These are phyloP conservation scores for Oscheius onirici DNA, from an alignment of 2,888 invertebrate genomes.

Conservation along the genomic window DNA sequence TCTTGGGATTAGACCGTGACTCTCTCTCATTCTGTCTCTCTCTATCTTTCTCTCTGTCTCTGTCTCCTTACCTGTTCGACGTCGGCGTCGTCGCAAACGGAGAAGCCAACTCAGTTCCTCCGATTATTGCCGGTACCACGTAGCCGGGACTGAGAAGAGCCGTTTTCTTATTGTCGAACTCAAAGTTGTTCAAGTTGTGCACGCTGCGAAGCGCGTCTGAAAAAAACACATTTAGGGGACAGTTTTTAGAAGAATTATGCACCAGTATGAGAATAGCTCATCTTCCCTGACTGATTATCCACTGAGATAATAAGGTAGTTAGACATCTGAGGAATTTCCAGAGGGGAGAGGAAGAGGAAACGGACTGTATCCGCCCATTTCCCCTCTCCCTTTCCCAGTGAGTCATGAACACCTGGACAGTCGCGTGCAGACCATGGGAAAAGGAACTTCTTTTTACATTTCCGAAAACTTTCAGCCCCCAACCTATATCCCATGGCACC, in stretches of 20 bases:
- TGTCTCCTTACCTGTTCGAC: conserved; percentile 14
- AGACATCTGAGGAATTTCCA: too few relatives aligned
- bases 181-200: conserved; percentile 32
- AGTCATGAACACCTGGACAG: conserved; percentile 15
- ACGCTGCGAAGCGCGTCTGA: conserved; percentile 31
- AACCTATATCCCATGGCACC: neutral
- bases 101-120: conserved; percentile 1
- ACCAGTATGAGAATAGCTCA: too few relatives aligned
- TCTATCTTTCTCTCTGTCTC: neutral
- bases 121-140: conserved; percentile 10
- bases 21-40: neutral
- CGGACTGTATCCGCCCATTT: too few relatives aligned
- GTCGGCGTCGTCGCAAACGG: conserved; percentile 25
- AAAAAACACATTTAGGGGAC: neutral
- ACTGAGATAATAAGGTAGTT: too few relatives aligned
- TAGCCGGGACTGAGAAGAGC: conserved; percentile 12
- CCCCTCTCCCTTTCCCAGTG: conserved; percentile 3
- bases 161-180: conserved; percentile 28
- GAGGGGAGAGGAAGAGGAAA: too few relatives aligned
- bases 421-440: neutral
- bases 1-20: neutral
- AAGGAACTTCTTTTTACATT: neutral
- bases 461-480: neutral
- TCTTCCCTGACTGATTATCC: too few relatives aligned
- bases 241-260: too few relatives aligned